Evolutionary conservation across 2,888 invertebrate species (phyloP).

Genomic region (Yponomeuta malinellus): DNA sequence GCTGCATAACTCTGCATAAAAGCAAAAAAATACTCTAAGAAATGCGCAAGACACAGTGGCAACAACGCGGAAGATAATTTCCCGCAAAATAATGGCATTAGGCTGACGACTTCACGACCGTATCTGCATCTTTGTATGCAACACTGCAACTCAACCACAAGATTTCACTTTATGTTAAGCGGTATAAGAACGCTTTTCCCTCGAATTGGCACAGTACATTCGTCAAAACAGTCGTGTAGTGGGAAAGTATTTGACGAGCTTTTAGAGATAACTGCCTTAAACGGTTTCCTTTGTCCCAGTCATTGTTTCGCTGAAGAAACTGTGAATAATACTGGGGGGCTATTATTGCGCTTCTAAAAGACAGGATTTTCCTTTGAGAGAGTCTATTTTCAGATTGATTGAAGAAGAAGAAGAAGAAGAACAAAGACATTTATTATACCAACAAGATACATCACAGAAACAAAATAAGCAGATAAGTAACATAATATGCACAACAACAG

Average conservation of each 20-base stretch:
- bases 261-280: constrained; percentile 62
- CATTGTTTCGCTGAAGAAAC: constrained; percentile 50
- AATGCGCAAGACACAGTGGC: background rate
- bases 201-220: constrained; percentile 23
- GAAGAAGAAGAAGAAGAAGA: too few relatives aligned
- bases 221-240: constrained; percentile 42
- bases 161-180: constrained; percentile 16
- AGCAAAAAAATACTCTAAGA: background rate
- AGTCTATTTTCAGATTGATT: background rate
- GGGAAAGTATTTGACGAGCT: constrained; percentile 62
- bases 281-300: constrained; percentile 60
- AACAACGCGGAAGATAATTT: constrained; percentile 13
- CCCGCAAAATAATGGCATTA: constrained; percentile 10
- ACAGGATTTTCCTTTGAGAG: constrained; percentile 31
- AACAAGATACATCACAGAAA: too few relatives aligned
- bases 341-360: constrained; percentile 40
- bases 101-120: constrained; percentile 3
- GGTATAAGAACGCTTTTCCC: constrained; percentile 30
- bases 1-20: background rate
- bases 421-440: too few relatives aligned
- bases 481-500: too few relatives aligned
- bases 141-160: background rate
- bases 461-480: too few relatives aligned
- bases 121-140: constrained; percentile 13
- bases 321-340: constrained; percentile 37